Evolutionary conservation across 2,797 vertebrate genomes (phyloP), one percentile per base, ranked within the genome.

Genomic region (Somateria mollissima): DNA sequence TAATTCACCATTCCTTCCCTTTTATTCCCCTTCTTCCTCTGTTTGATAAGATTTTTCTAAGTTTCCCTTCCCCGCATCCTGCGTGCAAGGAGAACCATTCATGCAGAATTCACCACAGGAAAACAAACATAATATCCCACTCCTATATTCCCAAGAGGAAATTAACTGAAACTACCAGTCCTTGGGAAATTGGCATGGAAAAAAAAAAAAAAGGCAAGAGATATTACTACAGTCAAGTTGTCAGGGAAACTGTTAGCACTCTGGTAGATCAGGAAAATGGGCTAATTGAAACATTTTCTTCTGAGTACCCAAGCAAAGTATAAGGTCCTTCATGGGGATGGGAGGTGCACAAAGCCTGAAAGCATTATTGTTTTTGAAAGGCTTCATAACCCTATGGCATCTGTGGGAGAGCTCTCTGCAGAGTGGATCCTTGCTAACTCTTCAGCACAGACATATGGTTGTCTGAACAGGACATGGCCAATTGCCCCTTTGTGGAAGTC

Each of bases 131-230:
- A 86, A 49, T 88, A 86, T 87, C 75, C 84, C 64, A 21, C 84
- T 90, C 92, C 37, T 86, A 66, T 54, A 89, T 39, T 89, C 90
- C 91, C 89, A 77, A 51, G 36, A 94, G 84, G n/a, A 51, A 90
- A 95, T 80, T 92, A 91, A 91, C 84, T 86, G 89, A 94, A 96
- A 90, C 94, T 82, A 94, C 80, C 78, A 84, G 39, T 79, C 91
- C 87, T 96, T 91, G 49, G 58, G 90, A 95, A 96, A 94, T 8
- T 32, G 11, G 22, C 34, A n/a, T 21, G 64, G 73, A 43, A 54
- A 89, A 83, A 60, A 90, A 86, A 60, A 56, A 11, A 49, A 13
- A 47, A 22, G 10, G 30, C 64, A 70, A 13, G 70, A 93, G 60
- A 92, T 91, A 94, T 84, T 56, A 84, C 34, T 75, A 49, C 2